Conservation (phyloP, 1,140 invertebrate species). For the Sarcophaga bullata region DNA sequence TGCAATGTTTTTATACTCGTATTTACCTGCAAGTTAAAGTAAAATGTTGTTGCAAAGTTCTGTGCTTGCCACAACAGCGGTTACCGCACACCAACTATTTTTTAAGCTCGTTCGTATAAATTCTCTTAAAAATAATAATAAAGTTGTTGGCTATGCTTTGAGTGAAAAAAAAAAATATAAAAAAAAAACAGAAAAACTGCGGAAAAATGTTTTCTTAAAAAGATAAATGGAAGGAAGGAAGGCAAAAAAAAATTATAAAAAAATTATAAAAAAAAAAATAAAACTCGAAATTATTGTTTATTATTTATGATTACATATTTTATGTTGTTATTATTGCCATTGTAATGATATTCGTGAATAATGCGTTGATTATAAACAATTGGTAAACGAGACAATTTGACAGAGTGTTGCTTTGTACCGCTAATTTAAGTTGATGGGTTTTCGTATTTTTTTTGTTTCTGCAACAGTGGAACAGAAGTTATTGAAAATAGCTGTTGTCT, state of each 20-base stretch:
- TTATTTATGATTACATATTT: conserved; percentile 30
- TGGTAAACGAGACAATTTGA: conserved; percentile 49
- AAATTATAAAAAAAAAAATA: background rate
- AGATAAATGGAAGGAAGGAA: background rate
- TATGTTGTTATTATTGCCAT: conserved; percentile 42
- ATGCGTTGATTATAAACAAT: conserved; percentile 50
- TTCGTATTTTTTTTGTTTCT: background rate
- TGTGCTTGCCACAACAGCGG: background rate
- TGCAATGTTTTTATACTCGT: no score
- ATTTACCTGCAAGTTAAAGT: background rate
- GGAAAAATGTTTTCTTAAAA: background rate
- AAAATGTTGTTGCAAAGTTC: background rate
- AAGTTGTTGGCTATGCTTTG: conserved; percentile 48
- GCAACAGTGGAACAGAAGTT: no score
- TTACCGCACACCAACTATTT: conserved; percentile 19
- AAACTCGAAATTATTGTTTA: conserved; percentile 23
- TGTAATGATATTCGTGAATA: conserved; percentile 45
- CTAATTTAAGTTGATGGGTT: conserved; percentile 31
- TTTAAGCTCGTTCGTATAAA: no score
- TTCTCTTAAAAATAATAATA: conserved; percentile 42
- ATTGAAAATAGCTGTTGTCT: no score
- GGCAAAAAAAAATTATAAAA: background rate
- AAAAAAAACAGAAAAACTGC: background rate
- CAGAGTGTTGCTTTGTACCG: conserved; percentile 41
- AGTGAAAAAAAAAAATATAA: conserved; percentile 12